Evolutionary conservation across 2,888 invertebrate species (phyloP), one percentile per base, ranked within the genome.

Genomic region (Drosophila multiciliata): DNA sequence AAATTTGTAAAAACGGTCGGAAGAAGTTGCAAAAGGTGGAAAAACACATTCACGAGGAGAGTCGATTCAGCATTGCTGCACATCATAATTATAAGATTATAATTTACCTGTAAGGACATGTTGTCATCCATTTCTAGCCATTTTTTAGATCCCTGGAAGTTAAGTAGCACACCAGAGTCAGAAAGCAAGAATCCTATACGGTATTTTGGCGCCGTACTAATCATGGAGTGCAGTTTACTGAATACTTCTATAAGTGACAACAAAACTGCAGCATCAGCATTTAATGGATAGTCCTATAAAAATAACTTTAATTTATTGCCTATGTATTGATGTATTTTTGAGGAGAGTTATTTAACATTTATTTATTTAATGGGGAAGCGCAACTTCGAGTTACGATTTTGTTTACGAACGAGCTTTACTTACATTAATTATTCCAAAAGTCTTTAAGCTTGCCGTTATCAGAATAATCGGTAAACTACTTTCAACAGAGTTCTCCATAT

Each of bases 141-240:
- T 90, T 98, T 98, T 93, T 99, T 98, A 49, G 97, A 96, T 0
- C 99, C 98, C 92, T 98, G 97, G 92, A 97, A 99, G 94, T 99
- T 99, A 11, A 96, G 93, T 45, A 97, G 94, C 92, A 98, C 97
- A 5, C 99, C 99, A 49, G 96, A 97, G 26, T 98, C 98, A 35
- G 98, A 96, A 64, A 99, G 94, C 63, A 98, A 94, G 93, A 99
- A 99, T 61, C 99, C 93, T 17, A 99, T 93, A 79, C 98, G 96
- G 53, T 96, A 96, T 59, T 95, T 95, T 0, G 97, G 96, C 52
- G 96, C 95, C 1, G 96, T 96, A 79, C 96, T 95, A 2, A 95
- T 93, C 68, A 95, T 95, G 0, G 96, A 95, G 93, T 98, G 98
- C 61, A 99, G 94, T 70, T 96, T 95, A 45, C 98, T 97, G 93